Evolutionary conservation across 2,888 invertebrate genomes (phyloP), one percentile per base, ranked within the genome.

Genomic region (Leptopilina myrica): DNA sequence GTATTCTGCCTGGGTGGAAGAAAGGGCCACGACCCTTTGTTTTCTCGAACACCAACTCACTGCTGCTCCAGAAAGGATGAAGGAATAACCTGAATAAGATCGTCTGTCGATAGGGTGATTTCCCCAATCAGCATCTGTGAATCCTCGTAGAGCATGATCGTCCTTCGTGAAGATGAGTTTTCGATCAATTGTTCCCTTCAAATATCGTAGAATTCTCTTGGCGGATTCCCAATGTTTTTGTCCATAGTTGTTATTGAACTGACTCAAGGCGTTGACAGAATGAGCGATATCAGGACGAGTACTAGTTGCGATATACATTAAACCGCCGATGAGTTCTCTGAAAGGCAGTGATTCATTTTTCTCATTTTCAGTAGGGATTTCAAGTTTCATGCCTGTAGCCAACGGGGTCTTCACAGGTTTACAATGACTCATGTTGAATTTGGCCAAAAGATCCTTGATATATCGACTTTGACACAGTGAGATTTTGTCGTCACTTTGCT

Each of bases 241-340:
- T 2, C 59, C 53, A 49, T 59, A 75, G 33, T 59, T 15, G 11
- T 69, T 46, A 4, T 49, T 46, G 43, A 78, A 82, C 56, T 69
- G 65, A 53, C 79, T 79, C 11, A 80, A 40, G 15, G 26, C 53
- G 46, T 66, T 80, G 26, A 76, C 78, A 5, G 80, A 79, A 49
- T 77, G 76, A 1, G 73, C 66, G 56, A 82, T 79, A 65, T 82
- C 82, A 12, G 80, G 82, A 11, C 80, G 77, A 1, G 80, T 82
- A 12, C 67, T 73, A 20, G 76, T 77, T 33, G 78, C 49, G 20
- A 80, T 64, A 20, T 20, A 20, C 20, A 20, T 20, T 20, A 20
- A 20, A 20, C 20, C 20, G 20, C 20, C 20, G 20, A 20, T 20
- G 20, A 20, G 20, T 20, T 20, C 20, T 20, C 20, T 11, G 49